A percentile compares a stretch with the other conserved stretches of the same genome.
Conservation (phyloP, 2,797 vertebrate species). For the Pagetopsis macropterus region DNA sequence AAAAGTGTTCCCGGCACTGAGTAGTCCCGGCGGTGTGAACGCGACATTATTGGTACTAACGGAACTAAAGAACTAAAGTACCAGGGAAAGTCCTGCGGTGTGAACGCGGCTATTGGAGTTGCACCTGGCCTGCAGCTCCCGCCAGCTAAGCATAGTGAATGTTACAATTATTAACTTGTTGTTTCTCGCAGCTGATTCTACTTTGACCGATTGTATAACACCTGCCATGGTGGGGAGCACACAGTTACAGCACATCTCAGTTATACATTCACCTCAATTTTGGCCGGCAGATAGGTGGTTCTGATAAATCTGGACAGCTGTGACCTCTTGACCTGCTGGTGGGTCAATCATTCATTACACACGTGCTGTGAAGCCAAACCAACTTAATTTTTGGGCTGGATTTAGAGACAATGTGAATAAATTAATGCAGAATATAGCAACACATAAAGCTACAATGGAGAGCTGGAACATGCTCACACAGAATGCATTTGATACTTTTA, state of each 20-base stretch:
- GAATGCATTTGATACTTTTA: not conserved
- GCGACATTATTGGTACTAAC: no score
- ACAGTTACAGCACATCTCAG: constrained; percentile 8
- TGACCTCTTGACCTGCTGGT: constrained; percentile 21
- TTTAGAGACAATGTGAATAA: constrained; percentile 3
- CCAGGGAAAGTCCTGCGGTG: no score
- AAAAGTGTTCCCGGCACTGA: no score
- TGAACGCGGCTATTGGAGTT: no score
- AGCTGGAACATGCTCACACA: not conserved
- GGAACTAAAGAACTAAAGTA: no score
- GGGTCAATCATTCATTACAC: constrained; percentile 46
- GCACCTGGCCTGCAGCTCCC: constrained; percentile 11
- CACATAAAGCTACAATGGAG: not conserved
- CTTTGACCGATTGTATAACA: constrained; percentile 1
- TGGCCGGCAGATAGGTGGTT: constrained; percentile 6
- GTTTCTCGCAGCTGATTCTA: constrained; percentile 12
- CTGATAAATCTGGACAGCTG: constrained; percentile 24
- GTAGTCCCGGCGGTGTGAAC: no score
- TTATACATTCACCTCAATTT: constrained; percentile 35
- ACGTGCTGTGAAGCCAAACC: constrained; percentile 5
- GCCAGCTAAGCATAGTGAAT: not conserved
- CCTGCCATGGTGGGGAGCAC: not conserved
- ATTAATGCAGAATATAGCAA: not conserved
- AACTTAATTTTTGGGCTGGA: not conserved
- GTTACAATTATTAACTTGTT: constrained; percentile 27